Evolutionary conservation across 2,888 invertebrate species (phyloP).

Genomic region (Drosophila aldrichi): DNA sequence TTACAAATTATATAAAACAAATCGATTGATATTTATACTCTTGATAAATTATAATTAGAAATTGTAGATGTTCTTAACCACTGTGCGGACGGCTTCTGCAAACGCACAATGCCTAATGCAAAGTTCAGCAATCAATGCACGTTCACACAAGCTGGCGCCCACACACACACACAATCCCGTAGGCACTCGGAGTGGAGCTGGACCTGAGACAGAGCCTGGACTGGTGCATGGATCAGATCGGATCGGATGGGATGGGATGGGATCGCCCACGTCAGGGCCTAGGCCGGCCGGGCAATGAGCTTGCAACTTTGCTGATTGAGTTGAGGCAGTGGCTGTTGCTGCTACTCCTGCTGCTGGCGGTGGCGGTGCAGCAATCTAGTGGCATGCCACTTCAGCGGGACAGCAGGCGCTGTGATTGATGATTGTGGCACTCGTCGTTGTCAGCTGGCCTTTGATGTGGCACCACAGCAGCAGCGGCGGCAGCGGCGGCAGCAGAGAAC

Average conservation of each 20-base stretch:
- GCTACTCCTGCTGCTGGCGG: not conserved
- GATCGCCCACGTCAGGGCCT: conserved; percentile 46
- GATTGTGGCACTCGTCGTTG: conserved; percentile 65
- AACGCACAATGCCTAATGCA: conserved; percentile 23
- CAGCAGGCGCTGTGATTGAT: conserved; percentile 64
- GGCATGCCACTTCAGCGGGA: conserved; percentile 45
- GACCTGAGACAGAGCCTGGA: conserved; percentile 18
- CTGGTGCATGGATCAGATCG: conserved; percentile 20
- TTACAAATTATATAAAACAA: too few species aligned
- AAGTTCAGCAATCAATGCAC: conserved; percentile 54
- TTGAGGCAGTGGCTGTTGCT: conserved; percentile 19
- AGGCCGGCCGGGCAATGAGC: conserved; percentile 40
- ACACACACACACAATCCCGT: conserved; percentile 20
- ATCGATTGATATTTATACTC: too few species aligned
- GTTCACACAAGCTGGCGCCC: conserved; percentile 48
- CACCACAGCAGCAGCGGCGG: conserved; percentile 15
- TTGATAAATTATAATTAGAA: not conserved
- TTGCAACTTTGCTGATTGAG: conserved; percentile 61
- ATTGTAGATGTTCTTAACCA: conserved; percentile 5
- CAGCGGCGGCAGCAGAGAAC: conserved; percentile 3
- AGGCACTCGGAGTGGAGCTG: conserved; percentile 20
- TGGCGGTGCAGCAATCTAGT: conserved; percentile 9
- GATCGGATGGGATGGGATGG: conserved; percentile 14
- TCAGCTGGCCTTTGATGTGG: conserved; percentile 68
- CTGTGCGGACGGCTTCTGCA: conserved; percentile 35